Percentiles rank a stretch among this genome's conserved stretches.
Evolutionary conservation across 2,113 vertebrate genomes (phyloP).

Genomic region (Oryctolagus cuniculus): mOryCun1.1 NC_091433.1:121948001-121948500

Average conservation of each 20-base stretch:
- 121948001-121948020: neutral
- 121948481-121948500: constrained; percentile 18
- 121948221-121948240: neutral
- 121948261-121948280: neutral
- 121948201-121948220: neutral
- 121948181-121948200: neutral
- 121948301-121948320: constrained; percentile 7
- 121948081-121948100: neutral
- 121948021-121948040: neutral
- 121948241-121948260: neutral
- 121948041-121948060: neutral
- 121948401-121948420: constrained; percentile 37
- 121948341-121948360: constrained; percentile 20
- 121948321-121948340: neutral
- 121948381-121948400: neutral
- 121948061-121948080: neutral
- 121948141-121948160: neutral
- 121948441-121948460: neutral
- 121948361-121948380: constrained; percentile 36
- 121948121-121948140: neutral
- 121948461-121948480: neutral
- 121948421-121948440: neutral
- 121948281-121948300: neutral
- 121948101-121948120: neutral
- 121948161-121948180: neutral